phyloP scores from a whole-genome alignment of 2,888 invertebrate genomes.

The Seira sanloemensis region DNA sequence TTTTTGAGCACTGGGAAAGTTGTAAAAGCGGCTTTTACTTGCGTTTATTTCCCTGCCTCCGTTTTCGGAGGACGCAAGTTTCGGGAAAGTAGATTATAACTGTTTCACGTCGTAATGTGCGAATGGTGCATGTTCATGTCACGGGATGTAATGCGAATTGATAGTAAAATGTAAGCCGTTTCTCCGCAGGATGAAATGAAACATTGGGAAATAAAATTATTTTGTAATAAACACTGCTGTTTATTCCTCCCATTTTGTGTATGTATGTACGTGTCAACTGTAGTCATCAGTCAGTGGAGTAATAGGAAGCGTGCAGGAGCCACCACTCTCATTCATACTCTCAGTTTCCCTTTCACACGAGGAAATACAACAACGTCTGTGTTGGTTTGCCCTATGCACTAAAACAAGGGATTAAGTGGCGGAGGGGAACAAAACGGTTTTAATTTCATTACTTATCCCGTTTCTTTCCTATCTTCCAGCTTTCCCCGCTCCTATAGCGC shows the following conservation, averaged over 20 bases:
- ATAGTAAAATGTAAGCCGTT: neutral
- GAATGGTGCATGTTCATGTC: neutral
- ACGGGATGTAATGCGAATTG: neutral
- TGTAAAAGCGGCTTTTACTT: conserved; percentile 51
- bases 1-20: no score
- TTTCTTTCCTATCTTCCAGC: no score
- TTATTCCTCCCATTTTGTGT: neutral
- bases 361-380: neutral
- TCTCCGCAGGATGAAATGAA: neutral
- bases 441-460: conserved; percentile 60
- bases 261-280: neutral
- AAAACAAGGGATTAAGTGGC: conserved; percentile 48
- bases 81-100: neutral
- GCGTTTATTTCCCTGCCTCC: no score
- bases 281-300: neutral
- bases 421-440: conserved; percentile 50
- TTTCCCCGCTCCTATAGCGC: no score
- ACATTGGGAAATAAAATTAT: neutral
- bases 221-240: neutral
- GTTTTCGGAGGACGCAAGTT: no score
- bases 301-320: neutral
- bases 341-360: neutral
- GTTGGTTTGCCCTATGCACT: neutral
- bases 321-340: neutral
- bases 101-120: neutral